Evolutionary conservation across 2,888 invertebrate genomes (phyloP), one percentile per base, ranked within the genome.

Genomic region (Litoditis marina): DNA sequence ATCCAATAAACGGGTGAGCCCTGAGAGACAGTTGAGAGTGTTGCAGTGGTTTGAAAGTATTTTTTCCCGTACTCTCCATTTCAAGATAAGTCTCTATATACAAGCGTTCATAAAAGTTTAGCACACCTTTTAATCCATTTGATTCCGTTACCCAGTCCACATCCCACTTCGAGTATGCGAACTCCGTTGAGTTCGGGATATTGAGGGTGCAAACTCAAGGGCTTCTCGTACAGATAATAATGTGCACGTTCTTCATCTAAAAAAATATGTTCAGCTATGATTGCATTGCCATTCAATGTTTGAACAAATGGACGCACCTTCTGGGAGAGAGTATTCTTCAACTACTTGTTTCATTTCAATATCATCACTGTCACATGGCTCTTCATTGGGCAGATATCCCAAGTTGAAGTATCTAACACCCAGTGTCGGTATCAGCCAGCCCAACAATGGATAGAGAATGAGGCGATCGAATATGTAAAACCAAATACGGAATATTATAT

Each of bases 161-260:
- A 79, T 46, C 78, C 77, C 19, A 79, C 71, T 64, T 79, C 79
- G 46, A 76, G 58, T n/a, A 79, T 34, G 6, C 63, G 61, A 8
- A 68, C 34, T 16, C 63, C 55, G 2, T 58, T 42, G 36, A 79
- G 67, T n/a, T 58, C 11, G 4, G 75, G 75, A 57, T 79, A 79
- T 1, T 34, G 28, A 1, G 73, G 74, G 42, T 76, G 75, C 47
- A 73, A 42, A 30, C 73, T 70, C 30, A 79, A 54, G 8, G 76
- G 61, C 51, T 79, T 79, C 56, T 79, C 79, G 54, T 79, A 79
- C 1, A 79, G 57, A 49, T 69, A 67, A 4, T 67, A 59, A 39
- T 77, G 78, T 25, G 78, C 47, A 30, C 42, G 55, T 16, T 68
- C 57, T 0, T 53, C 25, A 25, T 70, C 72, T 72, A 53, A 39